These are phyloP conservation scores for Henicopernis longicauda DNA, from an alignment of 2,113 vertebrate genomes.

Conservation along the genomic window DNA sequence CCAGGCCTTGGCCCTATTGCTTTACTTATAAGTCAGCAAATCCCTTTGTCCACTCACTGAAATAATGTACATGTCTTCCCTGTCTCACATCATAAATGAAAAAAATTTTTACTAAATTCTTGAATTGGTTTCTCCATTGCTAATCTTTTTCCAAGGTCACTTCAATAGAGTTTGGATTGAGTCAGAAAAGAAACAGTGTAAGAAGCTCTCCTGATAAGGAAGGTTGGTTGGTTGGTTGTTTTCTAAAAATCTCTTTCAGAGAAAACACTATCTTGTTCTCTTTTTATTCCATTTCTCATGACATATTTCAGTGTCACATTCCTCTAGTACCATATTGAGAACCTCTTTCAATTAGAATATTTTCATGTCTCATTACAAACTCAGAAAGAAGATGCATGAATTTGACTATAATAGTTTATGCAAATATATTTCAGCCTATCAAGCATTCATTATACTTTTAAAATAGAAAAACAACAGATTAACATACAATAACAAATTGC, in stretches of 20 bases:
- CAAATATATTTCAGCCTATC: background rate
- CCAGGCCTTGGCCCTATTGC: background rate
- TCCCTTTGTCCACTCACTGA: background rate
- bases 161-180: background rate
- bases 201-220: background rate
- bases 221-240: fast-evolving
- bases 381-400: background rate
- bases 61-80: background rate
- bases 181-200: background rate
- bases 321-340: background rate
- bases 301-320: background rate
- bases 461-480: background rate
- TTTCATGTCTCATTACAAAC: constrained; percentile 19
- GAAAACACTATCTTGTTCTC: background rate
- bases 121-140: background rate
- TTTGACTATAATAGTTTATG: background rate
- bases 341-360: background rate
- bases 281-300: background rate
- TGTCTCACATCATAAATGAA: background rate
- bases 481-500: background rate
- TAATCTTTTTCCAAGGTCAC: background rate
- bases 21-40: background rate
- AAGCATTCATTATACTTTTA: background rate
- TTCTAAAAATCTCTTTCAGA: background rate
- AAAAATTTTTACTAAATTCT: background rate